Base-by-base conservation (phyloP, 2,888 invertebrate genomes). In the Hemithea aestivaria region DNA sequence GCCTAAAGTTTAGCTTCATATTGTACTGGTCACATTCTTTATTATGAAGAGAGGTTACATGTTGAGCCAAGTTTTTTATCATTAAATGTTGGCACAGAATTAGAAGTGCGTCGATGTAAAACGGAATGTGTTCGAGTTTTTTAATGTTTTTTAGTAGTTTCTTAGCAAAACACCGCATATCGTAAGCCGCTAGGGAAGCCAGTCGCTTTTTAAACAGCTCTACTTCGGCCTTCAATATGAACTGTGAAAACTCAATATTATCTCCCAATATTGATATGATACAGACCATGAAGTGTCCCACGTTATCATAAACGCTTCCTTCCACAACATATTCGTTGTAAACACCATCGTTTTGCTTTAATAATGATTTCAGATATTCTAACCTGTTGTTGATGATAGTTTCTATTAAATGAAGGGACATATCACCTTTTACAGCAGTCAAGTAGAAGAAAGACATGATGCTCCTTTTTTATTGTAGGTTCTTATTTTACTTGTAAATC, bases 251-350 rank as follows among this genome's bases (percentile, higher is more conserved):
- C 5, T 65, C 69, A 7, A 38, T 51, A 48, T 73, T 74, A 35
- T 65, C 62, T 23, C 67, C 56, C 30, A 83, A 50, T 41, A 71
- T 72, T 4, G 74, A 61, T 10, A 75, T 57, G 48, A 87, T 73
- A 65, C 90, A 87, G 8, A 90, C 59, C 53, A 79, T 76, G 56
- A 89, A 91, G 63, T 91, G 91, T 22, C 91, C 90, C 27, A 89
- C 79, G 45, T 87, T 88, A 53, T 91, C 91, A 47, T 89, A 84
- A 6, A 82, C 51, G 41, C 90, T 89, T 47, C 89, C 89, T 66
- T 91, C 91, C 7, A 89, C 63, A 26, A 90, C 72, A 70, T 87
- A 90, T 67, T 90, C 89, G 27, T 87, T 87, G 42, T 87, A 89
- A 44, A 51, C 51, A 12, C 44, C 45, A 32, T 58, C 43, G 35